Conservation (phyloP, 1,140 invertebrate genomes). For the Panulirus ornatus region DNA sequence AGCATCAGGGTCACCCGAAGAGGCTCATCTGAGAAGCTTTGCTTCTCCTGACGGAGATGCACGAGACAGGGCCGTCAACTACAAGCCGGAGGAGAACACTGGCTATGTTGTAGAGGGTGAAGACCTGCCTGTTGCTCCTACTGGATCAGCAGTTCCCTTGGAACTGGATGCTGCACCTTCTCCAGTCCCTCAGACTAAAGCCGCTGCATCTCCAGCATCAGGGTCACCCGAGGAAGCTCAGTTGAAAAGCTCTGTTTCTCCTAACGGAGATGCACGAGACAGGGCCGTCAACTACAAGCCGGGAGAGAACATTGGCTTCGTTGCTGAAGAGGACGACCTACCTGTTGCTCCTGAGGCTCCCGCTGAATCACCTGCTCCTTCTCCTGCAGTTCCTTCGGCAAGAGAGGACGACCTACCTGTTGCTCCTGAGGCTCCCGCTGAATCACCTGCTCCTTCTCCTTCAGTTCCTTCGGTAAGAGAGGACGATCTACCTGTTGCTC, state of each 20-base stretch:
- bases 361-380: constrained; percentile 20
- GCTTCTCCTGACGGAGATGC: constrained; percentile 41
- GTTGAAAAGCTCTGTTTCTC: not conserved
- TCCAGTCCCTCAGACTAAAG: not conserved
- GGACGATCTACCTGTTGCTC: constrained; percentile 30
- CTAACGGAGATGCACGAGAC: constrained; percentile 23
- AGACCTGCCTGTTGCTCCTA: constrained; percentile 16
- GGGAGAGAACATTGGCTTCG: constrained; percentile 35
- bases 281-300: constrained; percentile 33
- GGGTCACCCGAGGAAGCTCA: not conserved
- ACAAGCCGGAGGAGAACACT: constrained; percentile 25
- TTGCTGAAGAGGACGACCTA: constrained; percentile 30
- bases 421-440: not conserved
- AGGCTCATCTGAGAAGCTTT: constrained; percentile 27
- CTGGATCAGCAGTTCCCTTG: not conserved
- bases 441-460: not conserved
- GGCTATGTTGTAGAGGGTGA: constrained; percentile 46
- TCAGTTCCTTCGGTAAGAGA: not conserved
- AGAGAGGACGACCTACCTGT: not conserved
- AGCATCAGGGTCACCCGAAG: not conserved
- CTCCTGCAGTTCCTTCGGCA: not conserved
- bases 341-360: constrained; percentile 31
- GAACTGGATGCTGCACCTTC: constrained; percentile 17
- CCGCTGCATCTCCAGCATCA: not conserved
- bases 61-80: not conserved